Evolutionary conservation across 2,797 vertebrate genomes (phyloP), one percentile per base, ranked within the genome.

Genomic region (Eulemur rubriventer): DNA sequence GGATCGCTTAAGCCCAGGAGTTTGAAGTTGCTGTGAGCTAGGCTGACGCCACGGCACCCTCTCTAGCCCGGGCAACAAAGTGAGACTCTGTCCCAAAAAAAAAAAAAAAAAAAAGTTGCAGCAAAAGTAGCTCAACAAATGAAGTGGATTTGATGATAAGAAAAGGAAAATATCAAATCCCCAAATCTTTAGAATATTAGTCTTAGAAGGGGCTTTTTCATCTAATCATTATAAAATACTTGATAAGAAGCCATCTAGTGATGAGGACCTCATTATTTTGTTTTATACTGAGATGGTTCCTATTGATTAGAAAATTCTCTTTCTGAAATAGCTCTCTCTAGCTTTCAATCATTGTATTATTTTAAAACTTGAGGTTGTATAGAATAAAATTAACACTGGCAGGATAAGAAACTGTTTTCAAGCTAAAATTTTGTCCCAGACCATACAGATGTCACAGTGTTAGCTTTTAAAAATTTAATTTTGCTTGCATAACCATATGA

Each of bases 181-280:
- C 55, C 20, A 52, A 91, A 90, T 70, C 22, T 86, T 89, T 76
- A 80, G 16, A 88, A 83, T 70, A 48, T n/a, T 35, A 89, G 70
- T 72, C 59, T 89, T 80, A 75, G 35, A 91, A 73, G 24, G 11
- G 18, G 30, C 0, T 48, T 95, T 95, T 92, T 87, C 46, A 61
- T 93, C 52, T 86, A 91, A 86, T 82, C 33, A 88, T 72, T 90
- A 73, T 91, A 91, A 91, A 95, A 93, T 79, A 84, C 17, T 80
- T 89, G 61, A 50, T 78, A 96, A 90, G 5, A n/a, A 84, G 67
- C 17, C 48, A 92, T 11, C 12, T 13, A 73, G 24, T 46, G 16
- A 87, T 76, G 10, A 81, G 48, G 43, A 65, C 7, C 55, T 85
- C 59, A 50, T 50, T 81, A 65, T 87, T 83, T 93, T 65, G 43